Base-by-base conservation (phyloP, 2,113 vertebrate genomes). In the Malurus cyaneus region DNA sequence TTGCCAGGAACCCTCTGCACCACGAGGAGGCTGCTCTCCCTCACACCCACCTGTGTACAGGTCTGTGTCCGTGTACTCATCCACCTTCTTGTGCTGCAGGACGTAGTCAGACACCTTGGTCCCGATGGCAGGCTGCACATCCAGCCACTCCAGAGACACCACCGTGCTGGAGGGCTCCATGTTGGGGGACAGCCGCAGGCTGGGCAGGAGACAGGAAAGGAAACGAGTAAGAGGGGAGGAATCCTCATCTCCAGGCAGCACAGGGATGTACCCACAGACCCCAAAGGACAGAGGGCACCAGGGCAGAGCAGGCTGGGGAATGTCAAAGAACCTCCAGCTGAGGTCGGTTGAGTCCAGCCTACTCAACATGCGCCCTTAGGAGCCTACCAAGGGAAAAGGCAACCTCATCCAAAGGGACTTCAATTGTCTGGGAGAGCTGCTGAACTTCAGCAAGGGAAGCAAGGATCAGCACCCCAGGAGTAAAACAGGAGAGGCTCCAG, bases 121-220 rank as follows among this genome's bases (percentile, higher is more conserved):
- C 86, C 99, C 99, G 36, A 99, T 99, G 84, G 98, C 97, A 25
- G 99, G 99, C 88, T 99, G 99, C 56, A 99, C 98, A 11, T 99
- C 99, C 52, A 98, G 96, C 99, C 99, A 99, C 94, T 99, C 99
- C 92, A 99, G 97, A 56, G 99, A 99, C 57, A 99, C 99, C 94
- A 99, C 99, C 0, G 98, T 99, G 97, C 99, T 99, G 8, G 99
- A 99, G 54, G 99, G 99, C 78, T 99, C 99, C 94, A 99, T 97
- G 2, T 46, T 98, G 59, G 99, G 98, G 53, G 99, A 98, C 7
- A 99, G 98, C 9, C 98, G 98, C 64, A 99, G 96, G 83, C 99
- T 99, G 93, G 3, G 66, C 3, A 5, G 52, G 72, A 94, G 52
- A 92, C 42, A 94, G 50, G 1, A 64, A 11, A 82, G 39, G 79